A percentile compares a stretch with the other conserved stretches of the same genome.
These are phyloP conservation scores for Tyria jacobaeae DNA, from an alignment of 2,888 invertebrate genomes.

Conservation along the genomic window DNA sequence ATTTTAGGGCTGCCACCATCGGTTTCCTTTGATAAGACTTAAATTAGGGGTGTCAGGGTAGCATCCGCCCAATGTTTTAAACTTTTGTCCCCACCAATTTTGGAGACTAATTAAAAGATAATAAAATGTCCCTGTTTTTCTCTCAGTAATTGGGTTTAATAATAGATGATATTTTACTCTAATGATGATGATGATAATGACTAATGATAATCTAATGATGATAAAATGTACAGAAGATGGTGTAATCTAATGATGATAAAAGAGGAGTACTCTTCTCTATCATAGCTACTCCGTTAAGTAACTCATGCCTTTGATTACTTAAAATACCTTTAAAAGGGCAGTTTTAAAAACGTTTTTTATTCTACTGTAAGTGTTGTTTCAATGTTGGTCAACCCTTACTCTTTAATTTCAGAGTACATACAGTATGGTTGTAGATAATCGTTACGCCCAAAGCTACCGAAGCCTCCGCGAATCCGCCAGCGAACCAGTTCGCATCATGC, in stretches of 20 bases:
- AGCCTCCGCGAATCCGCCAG: constrained; percentile 55
- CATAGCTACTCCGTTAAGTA: no score
- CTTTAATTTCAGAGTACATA: background rate
- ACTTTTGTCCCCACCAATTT: constrained; percentile 5
- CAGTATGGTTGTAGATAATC: constrained; percentile 34
- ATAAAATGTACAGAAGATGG: no score
- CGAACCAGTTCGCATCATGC: constrained; percentile 70
- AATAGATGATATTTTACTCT: no score
- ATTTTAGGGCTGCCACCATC: background rate
- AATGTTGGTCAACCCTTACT: constrained; percentile 8
- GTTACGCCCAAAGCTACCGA: constrained; percentile 46
- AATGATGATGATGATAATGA: no score
- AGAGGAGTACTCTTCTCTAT: no score
- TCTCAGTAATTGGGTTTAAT: background rate
- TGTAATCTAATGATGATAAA: no score
- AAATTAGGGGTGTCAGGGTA: constrained; percentile 21
- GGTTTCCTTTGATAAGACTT: constrained; percentile 7
- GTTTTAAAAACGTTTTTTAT: no score
- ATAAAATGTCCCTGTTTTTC: background rate
- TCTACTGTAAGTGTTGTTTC: background rate
- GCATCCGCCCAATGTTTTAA: constrained; percentile 13
- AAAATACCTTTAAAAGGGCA: no score
- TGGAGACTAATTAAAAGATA: constrained; percentile 4
- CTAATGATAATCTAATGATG: no score
- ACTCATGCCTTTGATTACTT: no score